Percentiles rank a stretch among this genome's conserved stretches.
Evolutionary conservation across 2,888 invertebrate genomes (phyloP).

Genomic region (Dyspetes luteomarginatus): DNA sequence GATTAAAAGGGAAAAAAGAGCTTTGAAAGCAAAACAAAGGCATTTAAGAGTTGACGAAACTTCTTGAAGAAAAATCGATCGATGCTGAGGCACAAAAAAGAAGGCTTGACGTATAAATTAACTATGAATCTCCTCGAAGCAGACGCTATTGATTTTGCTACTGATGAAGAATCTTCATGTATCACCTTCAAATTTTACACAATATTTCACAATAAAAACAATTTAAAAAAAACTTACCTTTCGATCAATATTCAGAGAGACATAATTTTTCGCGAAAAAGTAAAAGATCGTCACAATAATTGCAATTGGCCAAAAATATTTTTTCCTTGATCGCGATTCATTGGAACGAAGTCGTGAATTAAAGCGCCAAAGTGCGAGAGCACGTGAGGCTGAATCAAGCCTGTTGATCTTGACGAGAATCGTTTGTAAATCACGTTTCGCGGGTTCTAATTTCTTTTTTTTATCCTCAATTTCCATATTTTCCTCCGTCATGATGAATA

Average conservation of each 20-base stretch:
- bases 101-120: too few relatives aligned
- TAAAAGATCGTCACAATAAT: conserved; percentile 68
- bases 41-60: too few relatives aligned
- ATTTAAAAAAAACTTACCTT: conserved; percentile 62
- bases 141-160: too few relatives aligned
- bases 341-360: conserved; percentile 63
- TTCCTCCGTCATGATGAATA: not conserved
- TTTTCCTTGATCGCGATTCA: conserved; percentile 56
- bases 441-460: conserved; percentile 70
- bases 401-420: conserved; percentile 72
- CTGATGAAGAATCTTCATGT: too few relatives aligned
- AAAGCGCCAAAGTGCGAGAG: conserved; percentile 64
- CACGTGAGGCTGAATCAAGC: conserved; percentile 57
- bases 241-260: conserved; percentile 39
- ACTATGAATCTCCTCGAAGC: too few relatives aligned
- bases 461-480: not conserved
- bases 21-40: too few relatives aligned
- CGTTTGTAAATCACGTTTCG: conserved; percentile 71
- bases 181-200: too few relatives aligned
- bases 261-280: conserved; percentile 64
- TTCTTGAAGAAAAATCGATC: too few relatives aligned
- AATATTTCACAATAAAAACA: too few relatives aligned
- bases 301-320: conserved; percentile 68
- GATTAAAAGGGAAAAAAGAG: too few relatives aligned
- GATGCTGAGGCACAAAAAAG: too few relatives aligned